Evolutionary conservation across 2,797 vertebrate genomes (phyloP), one percentile per base, ranked within the genome.

Genomic region (Acanthurus leucopareius): DNA sequence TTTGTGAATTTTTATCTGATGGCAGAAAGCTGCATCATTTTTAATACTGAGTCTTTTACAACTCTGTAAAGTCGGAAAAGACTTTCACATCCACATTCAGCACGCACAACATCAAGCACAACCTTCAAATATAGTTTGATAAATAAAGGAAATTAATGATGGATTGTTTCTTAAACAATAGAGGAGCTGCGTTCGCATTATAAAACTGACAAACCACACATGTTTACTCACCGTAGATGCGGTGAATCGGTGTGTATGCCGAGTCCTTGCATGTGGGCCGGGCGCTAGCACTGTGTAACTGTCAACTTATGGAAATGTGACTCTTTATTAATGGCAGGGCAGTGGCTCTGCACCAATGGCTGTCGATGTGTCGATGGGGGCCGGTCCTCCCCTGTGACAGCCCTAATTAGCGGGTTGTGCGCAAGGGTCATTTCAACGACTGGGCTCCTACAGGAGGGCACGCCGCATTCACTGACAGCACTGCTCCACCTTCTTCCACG

Each of bases 301-400:
- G 89, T 91, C 91, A 90, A 51, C 70, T 47, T 89, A 93, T 92
- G 91, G 64, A 89, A 94, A 93, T 93, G 88, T 35, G 22, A 58
- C 58, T 84, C 80, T 79, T 84, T 87, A 86, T 91, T 91, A 91
- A 92, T 91, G 86, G 74, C 74, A 74, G 86, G 84, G 80, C 83
- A 67, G 75, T 5, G 69, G 69, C 89, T 81, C 66, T 71, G 75
- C 82, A 85, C 87, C 86, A 75, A 80, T 87, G 74, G 75, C 69
- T 86, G 85, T 87, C 85, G 13, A 87, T 84, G 88, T 83, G 85
- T 86, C 78, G 64, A 83, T 81, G 86, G 79, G 84, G 77, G 80
- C 82, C 28, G 71, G 68, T 87, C 87, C 87, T 86, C 89, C 84
- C 77, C n/a, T 20, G 75, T 87, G 91, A 90, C 87, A 86, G 79